Evolutionary conservation across 2,113 vertebrate genomes (phyloP).

Genomic region (Peromyscus maniculatus): DNA sequence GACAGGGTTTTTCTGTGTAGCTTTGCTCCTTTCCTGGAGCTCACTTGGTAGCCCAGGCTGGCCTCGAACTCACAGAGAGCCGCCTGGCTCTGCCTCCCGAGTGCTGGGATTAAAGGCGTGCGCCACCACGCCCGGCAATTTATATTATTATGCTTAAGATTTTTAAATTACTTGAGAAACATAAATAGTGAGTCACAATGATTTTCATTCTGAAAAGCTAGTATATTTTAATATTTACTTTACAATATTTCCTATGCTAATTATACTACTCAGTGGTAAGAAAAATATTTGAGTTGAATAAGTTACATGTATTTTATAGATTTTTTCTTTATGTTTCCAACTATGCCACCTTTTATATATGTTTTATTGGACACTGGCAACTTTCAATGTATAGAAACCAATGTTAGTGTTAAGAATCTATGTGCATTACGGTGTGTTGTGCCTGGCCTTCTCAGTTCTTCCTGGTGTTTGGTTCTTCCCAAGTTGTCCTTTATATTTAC

Average conservation of each 20-base stretch:
- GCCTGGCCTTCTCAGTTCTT: background rate
- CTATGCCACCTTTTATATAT: background rate
- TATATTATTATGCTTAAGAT: background rate
- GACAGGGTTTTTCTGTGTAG: too few relatives aligned
- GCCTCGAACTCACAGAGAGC: too few relatives aligned
- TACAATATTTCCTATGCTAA: background rate
- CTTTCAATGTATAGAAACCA: background rate
- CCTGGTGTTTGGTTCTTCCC: background rate
- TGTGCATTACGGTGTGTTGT: background rate
- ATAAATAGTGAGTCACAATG: background rate
- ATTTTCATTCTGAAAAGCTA: slow-evolving; percentile 1
- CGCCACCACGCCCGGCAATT: too few relatives aligned
- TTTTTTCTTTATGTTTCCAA: background rate
- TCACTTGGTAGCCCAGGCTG: too few relatives aligned
- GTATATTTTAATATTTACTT: background rate
- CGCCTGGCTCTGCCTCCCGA: too few relatives aligned
- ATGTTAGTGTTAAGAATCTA: background rate
- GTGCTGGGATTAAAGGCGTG: too few relatives aligned
- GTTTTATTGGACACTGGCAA: background rate
- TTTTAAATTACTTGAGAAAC: slow-evolving; percentile 46
- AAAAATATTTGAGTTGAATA: background rate
- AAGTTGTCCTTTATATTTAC: background rate
- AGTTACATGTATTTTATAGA: background rate
- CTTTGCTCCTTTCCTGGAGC: too few relatives aligned
- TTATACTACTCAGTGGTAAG: background rate